Evolutionary conservation across 2,888 invertebrate species (phyloP).

Genomic region (Chydorus sphaericus): DNA sequence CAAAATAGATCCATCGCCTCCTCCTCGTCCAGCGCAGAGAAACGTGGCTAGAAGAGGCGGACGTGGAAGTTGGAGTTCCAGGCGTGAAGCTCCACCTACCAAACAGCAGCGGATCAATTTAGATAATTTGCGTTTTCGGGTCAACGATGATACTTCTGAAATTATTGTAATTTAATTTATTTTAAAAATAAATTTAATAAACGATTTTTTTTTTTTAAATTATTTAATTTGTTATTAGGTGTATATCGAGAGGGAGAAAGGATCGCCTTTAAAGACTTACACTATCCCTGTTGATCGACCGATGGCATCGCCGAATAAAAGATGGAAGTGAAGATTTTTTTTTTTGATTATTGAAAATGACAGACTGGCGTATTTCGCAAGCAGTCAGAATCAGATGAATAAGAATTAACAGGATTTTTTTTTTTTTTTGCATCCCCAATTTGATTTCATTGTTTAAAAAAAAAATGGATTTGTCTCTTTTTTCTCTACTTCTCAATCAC

Average conservation of each 20-base stretch:
- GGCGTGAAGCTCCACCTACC: background rate
- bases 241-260: background rate
- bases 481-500: no score
- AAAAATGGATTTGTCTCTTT: no score
- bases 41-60: background rate
- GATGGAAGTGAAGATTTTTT: no score
- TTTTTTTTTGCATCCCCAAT: no score
- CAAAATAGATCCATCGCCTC: background rate
- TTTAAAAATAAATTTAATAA: background rate
- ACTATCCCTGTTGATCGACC: background rate
- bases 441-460: no score
- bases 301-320: no score
- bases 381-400: no score
- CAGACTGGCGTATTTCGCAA: no score
- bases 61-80: background rate
- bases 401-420: no score
- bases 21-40: background rate
- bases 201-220: background rate
- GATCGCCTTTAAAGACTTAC: background rate
- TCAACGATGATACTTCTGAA: background rate
- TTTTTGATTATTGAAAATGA: no score
- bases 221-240: background rate
- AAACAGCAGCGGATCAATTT: background rate
- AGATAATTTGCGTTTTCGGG: background rate
- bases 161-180: background rate